These are phyloP conservation scores for Sinotaia quadrata DNA, from an alignment of 2,888 invertebrate species.

Conservation along the genomic window DNA sequence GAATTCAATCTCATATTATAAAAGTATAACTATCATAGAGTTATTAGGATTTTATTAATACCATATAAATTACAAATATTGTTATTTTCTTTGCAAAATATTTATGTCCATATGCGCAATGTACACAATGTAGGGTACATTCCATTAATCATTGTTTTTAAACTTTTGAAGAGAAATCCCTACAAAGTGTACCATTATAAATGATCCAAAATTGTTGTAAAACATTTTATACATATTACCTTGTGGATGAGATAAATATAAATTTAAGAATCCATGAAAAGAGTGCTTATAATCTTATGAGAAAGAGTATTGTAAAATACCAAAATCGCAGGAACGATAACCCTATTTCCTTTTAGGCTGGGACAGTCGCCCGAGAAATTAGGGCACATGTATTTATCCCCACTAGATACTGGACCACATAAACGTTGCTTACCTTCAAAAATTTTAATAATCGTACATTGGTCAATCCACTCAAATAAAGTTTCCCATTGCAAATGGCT, in stretches of 20 bases:
- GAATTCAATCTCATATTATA: too few species aligned
- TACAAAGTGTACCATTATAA: too few species aligned
- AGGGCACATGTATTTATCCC: conserved; percentile 4
- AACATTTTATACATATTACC: too few species aligned
- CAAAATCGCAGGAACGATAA: conserved; percentile 26
- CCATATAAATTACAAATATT: too few species aligned
- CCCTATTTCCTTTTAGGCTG: conserved; percentile 19
- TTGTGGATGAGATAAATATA: too few species aligned
- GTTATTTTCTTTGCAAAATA: too few species aligned
- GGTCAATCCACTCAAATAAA: conserved; percentile 34
- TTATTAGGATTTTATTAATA: too few species aligned
- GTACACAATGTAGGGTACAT: not conserved
- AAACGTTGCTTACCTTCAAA: conserved; percentile 35
- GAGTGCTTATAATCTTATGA: not conserved
- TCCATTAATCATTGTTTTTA: too few species aligned
- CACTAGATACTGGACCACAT: conserved; percentile 7
- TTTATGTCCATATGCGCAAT: not conserved
- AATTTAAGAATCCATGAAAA: too few species aligned
- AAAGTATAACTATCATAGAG: too few species aligned
- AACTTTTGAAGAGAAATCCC: too few species aligned
- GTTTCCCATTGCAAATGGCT: conserved; percentile 40
- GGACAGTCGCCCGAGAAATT: conserved; percentile 12
- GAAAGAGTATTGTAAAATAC: conserved; percentile 20
- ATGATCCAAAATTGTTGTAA: too few species aligned
- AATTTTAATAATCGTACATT: conserved; percentile 34